A percentile compares a stretch with the other conserved stretches of the same genome.
phyloP scores from a whole-genome alignment of 2,113 vertebrate genomes.

The Takifugu flavidus region DNA sequence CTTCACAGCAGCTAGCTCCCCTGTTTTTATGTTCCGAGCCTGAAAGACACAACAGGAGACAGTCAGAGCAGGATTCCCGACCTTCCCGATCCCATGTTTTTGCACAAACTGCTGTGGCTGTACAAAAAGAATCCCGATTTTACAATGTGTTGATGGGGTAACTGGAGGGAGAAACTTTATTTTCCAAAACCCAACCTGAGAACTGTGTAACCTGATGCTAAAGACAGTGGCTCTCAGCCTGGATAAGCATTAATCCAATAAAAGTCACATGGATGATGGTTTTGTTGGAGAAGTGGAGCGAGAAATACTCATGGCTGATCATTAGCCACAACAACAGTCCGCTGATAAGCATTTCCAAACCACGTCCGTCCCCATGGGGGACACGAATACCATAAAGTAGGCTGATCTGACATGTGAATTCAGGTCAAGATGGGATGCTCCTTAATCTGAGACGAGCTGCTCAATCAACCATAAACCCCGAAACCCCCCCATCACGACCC shows the following conservation, averaged over 20 bases:
- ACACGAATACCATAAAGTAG: slow-evolving; percentile 32
- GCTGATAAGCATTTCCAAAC: not conserved
- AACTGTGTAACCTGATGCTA: too few relatives aligned
- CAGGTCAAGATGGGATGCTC: slow-evolving; percentile 59
- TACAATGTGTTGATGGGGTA: too few relatives aligned
- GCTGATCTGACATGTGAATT: slow-evolving; percentile 31
- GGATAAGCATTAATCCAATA: slow-evolving; percentile 4
- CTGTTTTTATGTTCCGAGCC: slow-evolving; percentile 93
- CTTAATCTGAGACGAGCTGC: slow-evolving; percentile 45
- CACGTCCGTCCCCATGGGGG: not conserved
- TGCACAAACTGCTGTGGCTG: not conserved
- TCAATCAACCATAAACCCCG: slow-evolving; percentile 49
- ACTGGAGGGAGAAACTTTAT: too few relatives aligned
- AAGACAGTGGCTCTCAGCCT: not conserved
- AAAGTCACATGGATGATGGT: slow-evolving; percentile 1
- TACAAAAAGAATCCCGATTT: too few relatives aligned
- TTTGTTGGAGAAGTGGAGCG: slow-evolving; percentile 1
- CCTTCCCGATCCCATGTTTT: not conserved
- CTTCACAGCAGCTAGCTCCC: slow-evolving; percentile 96
- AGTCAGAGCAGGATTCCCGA: not conserved
- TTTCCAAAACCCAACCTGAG: too few relatives aligned
- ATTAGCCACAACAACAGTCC: not conserved
- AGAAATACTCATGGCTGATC: slow-evolving; percentile 1
- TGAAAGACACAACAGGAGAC: slow-evolving; percentile 59
- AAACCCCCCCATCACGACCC: slow-evolving; percentile 20